Evolutionary conservation across 2,888 invertebrate species (phyloP).

Genomic region (Latrodectus elegans): DNA sequence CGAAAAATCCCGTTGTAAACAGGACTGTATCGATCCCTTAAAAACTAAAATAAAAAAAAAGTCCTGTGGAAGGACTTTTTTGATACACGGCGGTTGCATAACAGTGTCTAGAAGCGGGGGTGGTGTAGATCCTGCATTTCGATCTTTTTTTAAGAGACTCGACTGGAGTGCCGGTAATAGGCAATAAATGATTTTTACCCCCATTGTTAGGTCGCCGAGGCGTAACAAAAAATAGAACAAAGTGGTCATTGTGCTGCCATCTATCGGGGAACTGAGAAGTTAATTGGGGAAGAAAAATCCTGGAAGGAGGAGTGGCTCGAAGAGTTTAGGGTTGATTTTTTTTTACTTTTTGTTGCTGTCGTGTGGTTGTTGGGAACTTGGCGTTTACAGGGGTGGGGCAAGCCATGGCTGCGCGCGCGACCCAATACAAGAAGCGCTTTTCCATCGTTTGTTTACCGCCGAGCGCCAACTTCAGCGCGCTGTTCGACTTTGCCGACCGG

Average conservation of each 20-base stretch:
- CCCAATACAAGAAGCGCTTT: slow-evolving; percentile 23
- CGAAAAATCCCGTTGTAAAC: slow-evolving; percentile 65
- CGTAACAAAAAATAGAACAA: slow-evolving; percentile 14
- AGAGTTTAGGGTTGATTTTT: slow-evolving; percentile 30
- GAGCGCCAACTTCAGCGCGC: slow-evolving; percentile 51
- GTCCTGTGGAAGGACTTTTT: slow-evolving; percentile 14
- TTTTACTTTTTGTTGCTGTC: slow-evolving; percentile 21
- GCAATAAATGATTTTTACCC: slow-evolving; percentile 53
- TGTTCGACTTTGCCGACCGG: slow-evolving; percentile 47
- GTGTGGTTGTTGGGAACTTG: slow-evolving; percentile 38
- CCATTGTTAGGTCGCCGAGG: slow-evolving; percentile 7
- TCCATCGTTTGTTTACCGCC: slow-evolving; percentile 58
- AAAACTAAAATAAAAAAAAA: slow-evolving; percentile 3
- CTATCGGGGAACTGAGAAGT: slow-evolving; percentile 17
- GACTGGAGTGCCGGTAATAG: slow-evolving; percentile 62
- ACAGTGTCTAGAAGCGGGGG: neutral
- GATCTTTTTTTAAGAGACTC: slow-evolving; percentile 52
- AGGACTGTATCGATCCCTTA: slow-evolving; percentile 48
- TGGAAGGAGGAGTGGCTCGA: slow-evolving; percentile 50
- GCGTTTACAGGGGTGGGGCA: slow-evolving; percentile 64
- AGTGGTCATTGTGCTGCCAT: slow-evolving; percentile 55
- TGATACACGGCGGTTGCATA: slow-evolving; percentile 14
- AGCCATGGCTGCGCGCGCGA: slow-evolving; percentile 55
- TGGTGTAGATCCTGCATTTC: slow-evolving; percentile 15
- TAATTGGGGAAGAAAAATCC: slow-evolving; percentile 1